phyloP scores from a whole-genome alignment of 2,888 invertebrate genomes.

The Diaperis boleti region DNA sequence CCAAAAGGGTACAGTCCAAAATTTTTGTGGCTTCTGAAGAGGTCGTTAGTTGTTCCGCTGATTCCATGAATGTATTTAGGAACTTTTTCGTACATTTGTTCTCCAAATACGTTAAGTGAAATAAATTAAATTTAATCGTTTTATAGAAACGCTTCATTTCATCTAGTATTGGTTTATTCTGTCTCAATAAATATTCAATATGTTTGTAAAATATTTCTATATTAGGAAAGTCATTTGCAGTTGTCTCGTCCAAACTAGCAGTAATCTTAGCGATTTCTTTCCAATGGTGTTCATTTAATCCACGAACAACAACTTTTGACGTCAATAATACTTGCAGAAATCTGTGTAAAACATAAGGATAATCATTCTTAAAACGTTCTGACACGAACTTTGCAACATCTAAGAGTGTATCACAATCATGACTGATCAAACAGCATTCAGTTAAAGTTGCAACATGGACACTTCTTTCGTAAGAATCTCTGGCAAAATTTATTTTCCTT shows the following conservation, averaged over 20 bases:
- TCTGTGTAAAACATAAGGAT: neutral
- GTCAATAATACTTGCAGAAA: neutral
- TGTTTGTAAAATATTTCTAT: neutral
- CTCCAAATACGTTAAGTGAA: neutral
- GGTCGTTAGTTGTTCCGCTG: neutral
- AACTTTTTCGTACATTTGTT: neutral
- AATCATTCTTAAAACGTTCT: constrained; percentile 20
- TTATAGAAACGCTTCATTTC: neutral
- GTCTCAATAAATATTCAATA: neutral
- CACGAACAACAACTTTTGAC: neutral
- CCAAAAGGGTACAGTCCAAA: constrained; percentile 6
- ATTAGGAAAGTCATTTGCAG: neutral
- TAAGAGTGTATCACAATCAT: constrained; percentile 4
- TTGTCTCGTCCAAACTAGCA: neutral
- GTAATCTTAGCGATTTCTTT: neutral
- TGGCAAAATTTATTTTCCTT: constrained; percentile 16
- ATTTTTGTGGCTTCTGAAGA: neutral
- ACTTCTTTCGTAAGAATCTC: neutral
- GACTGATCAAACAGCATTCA: neutral
- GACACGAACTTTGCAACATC: neutral
- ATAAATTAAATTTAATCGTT: neutral
- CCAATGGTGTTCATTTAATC: constrained; percentile 12
- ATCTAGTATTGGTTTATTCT: neutral
- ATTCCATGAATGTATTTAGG: neutral
- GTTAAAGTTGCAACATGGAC: neutral